phyloP scores from a whole-genome alignment of 2,113 vertebrate species.

The Naja naja region DNA sequence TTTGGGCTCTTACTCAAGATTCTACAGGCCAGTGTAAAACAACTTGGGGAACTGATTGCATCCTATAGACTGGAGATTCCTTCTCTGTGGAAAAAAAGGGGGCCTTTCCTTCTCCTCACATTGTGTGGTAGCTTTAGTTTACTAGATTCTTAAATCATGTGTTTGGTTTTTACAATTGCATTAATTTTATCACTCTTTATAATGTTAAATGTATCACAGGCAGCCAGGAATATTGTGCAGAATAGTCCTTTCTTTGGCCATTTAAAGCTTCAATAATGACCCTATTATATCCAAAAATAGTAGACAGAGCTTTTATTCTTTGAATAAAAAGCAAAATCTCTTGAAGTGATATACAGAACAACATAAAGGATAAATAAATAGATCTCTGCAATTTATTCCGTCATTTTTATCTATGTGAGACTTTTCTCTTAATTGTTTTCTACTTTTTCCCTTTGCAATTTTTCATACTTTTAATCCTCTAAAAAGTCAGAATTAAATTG shows the following conservation, averaged over 20 bases:
- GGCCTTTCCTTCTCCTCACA: not conserved
- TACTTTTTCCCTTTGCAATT: not conserved
- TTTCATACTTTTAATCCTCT: not conserved
- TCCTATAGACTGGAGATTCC: not conserved
- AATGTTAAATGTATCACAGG: not conserved
- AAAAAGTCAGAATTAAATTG: not conserved
- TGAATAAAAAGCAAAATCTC: not conserved
- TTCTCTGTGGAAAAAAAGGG: not conserved
- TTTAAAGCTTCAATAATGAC: not conserved
- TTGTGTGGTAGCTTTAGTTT: not conserved
- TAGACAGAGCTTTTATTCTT: not conserved
- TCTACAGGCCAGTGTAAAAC: not conserved
- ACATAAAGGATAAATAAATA: not conserved
- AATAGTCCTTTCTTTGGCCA: not conserved
- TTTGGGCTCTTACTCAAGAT: not conserved
- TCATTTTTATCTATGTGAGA: not conserved
- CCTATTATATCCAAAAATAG: not conserved
- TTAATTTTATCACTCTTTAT: not conserved
- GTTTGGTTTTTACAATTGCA: not conserved
- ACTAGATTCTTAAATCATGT: not conserved
- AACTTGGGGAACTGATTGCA: not conserved
- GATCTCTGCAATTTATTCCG: not conserved
- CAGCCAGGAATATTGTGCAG: not conserved
- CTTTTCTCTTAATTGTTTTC: not conserved
- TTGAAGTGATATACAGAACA: not conserved